Conservation (phyloP, 2,113 vertebrate genomes). For the Stercorarius parasiticus region DNA sequence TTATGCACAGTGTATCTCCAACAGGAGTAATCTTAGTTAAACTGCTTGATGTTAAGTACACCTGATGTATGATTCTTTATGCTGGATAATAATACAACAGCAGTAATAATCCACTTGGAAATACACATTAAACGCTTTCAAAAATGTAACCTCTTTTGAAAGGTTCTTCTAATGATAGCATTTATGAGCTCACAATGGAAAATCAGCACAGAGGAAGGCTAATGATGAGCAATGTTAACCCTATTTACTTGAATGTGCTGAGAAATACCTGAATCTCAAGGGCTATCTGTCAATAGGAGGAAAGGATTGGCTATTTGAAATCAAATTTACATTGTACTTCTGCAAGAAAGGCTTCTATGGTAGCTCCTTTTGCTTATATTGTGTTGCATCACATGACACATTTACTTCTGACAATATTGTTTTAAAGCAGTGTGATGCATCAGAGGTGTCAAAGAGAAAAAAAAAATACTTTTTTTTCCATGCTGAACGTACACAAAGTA, state of each 20-base stretch:
- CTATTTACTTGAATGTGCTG: constrained; percentile 10
- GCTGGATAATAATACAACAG: constrained; percentile 17
- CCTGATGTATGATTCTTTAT: constrained; percentile 1
- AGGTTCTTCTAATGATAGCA: constrained; percentile 25
- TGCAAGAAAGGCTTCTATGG: background rate
- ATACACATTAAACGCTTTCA: constrained; percentile 28
- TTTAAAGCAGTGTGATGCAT: background rate
- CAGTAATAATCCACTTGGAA: constrained; percentile 6
- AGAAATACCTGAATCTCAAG: background rate
- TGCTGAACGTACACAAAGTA: background rate
- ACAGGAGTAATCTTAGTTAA: constrained; percentile 16
- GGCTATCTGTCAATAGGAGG: background rate
- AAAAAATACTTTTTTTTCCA: no score
- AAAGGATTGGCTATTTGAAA: background rate
- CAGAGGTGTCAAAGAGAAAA: background rate
- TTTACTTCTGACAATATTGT: background rate
- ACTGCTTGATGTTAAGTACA: constrained; percentile 42
- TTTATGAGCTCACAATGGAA: constrained; percentile 1
- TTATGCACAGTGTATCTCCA: background rate
- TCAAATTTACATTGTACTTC: background rate
- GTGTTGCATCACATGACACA: background rate
- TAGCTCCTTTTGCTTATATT: background rate
- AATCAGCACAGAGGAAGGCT: background rate
- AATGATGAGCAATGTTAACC: background rate
- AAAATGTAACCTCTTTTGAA: constrained; percentile 25